Conservation (phyloP, 2,888 invertebrate species). For the Thymelicus acteon region DNA sequence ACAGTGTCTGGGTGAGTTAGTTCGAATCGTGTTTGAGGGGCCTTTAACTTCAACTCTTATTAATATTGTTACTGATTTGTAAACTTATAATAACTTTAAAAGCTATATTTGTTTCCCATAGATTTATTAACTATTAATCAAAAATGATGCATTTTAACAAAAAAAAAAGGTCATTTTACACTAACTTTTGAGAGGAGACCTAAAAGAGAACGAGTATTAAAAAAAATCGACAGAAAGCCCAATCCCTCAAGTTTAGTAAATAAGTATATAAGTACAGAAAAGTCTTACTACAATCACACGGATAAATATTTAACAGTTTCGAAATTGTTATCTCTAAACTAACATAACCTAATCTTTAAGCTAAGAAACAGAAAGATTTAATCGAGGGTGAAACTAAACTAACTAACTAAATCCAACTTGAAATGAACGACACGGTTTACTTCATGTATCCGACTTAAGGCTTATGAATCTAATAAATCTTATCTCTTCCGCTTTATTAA, state of each 20-base stretch:
- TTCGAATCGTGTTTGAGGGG: neutral
- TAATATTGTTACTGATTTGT: neutral
- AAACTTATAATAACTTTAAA: neutral
- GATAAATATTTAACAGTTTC: neutral
- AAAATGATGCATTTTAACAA: neutral
- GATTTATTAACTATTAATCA: neutral
- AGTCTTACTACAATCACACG: neutral
- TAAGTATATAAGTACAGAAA: neutral
- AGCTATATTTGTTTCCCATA: too few species aligned
- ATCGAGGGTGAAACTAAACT: conserved; percentile 33
- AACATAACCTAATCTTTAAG: neutral
- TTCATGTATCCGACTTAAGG: conserved; percentile 24
- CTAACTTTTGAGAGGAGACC: too few species aligned
- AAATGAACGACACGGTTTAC: conserved; percentile 14
- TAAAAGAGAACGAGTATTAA: neutral
- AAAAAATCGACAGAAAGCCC: neutral
- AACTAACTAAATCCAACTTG: conserved; percentile 6
- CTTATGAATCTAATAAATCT: conserved; percentile 23
- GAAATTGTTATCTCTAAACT: neutral
- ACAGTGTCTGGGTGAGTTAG: conserved; percentile 15
- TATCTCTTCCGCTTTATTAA: conserved; percentile 57
- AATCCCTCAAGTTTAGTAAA: neutral
- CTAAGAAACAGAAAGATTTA: conserved; percentile 12
- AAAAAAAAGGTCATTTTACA: too few species aligned
- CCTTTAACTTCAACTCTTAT: neutral